Percentiles rank a stretch among this genome's conserved stretches.
These are phyloP conservation scores for Drosophila santomea DNA, from an alignment of 1,140 invertebrate genomes.

Conservation along the genomic window DNA sequence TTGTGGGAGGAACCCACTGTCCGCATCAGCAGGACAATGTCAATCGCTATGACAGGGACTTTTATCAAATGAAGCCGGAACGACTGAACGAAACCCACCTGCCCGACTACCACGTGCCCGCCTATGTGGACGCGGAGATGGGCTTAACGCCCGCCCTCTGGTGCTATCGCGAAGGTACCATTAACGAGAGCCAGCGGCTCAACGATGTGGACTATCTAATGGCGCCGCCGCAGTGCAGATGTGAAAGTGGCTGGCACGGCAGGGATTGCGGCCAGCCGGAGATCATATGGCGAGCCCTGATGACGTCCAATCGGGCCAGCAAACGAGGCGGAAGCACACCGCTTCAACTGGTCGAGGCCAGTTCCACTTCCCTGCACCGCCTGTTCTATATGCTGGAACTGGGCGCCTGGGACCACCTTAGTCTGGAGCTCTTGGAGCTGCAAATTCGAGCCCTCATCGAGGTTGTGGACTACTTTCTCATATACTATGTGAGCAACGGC, in stretches of 20 bases:
- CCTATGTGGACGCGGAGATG: slow-evolving; percentile 44
- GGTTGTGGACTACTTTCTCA: slow-evolving; percentile 88
- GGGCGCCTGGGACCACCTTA: slow-evolving; percentile 84
- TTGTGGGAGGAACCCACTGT: slow-evolving; percentile 14
- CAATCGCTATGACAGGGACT: slow-evolving; percentile 65
- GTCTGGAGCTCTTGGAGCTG: slow-evolving; percentile 87
- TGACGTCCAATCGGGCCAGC: slow-evolving; percentile 83
- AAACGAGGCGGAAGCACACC: slow-evolving; percentile 35
- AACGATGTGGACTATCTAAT: slow-evolving; percentile 54
- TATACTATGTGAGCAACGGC: slow-evolving; percentile 74
- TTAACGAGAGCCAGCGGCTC: slow-evolving; percentile 79
- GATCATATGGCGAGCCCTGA: slow-evolving; percentile 88
- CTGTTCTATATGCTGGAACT: slow-evolving; percentile 87
- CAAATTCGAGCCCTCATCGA: slow-evolving; percentile 87
- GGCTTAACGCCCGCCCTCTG: slow-evolving; percentile 86
- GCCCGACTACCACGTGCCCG: slow-evolving; percentile 52
- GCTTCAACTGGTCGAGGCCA: slow-evolving; percentile 61
- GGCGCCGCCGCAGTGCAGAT: slow-evolving; percentile 85
- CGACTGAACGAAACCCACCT: slow-evolving; percentile 48
- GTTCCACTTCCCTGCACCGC: slow-evolving; percentile 85
- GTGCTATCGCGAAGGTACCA: slow-evolving; percentile 86
- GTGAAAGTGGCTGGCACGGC: slow-evolving; percentile 88
- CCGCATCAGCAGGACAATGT: slow-evolving; percentile 51
- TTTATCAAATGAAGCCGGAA: slow-evolving; percentile 64
- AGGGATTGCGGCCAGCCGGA: slow-evolving; percentile 88